Percentiles rank a stretch among this genome's conserved stretches.
Evolutionary conservation across 2,797 vertebrate species (phyloP).

Genomic region (Crax fasciolata): DNA sequence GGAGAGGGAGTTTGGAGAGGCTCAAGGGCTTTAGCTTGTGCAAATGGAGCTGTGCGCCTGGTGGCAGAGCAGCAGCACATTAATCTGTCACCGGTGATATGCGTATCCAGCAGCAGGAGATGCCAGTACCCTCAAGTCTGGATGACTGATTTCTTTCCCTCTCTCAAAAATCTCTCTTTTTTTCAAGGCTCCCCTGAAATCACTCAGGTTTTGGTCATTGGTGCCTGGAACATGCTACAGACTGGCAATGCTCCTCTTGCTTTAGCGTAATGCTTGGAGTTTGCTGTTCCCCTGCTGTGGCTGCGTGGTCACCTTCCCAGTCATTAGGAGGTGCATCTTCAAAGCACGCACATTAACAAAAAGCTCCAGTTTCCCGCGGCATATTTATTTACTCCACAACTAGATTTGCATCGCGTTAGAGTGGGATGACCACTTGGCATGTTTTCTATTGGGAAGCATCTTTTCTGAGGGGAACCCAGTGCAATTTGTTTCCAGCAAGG

Average conservation of each 20-base stretch:
- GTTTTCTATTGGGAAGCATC: not conserved
- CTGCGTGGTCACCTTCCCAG: not conserved
- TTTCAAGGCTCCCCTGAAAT: not conserved
- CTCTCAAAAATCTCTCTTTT: not conserved
- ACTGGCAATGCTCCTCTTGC: not conserved
- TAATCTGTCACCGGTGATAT: not conserved
- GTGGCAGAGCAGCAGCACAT: not conserved
- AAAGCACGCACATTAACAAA: not conserved
- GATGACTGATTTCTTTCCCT: not conserved
- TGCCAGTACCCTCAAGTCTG: not conserved
- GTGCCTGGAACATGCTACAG: not conserved
- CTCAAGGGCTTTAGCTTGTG: not conserved
- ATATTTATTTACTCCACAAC: not conserved
- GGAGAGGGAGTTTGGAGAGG: not conserved
- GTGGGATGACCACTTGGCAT: not conserved
- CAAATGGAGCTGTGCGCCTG: not conserved
- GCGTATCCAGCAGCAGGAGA: not conserved
- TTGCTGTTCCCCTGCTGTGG: not conserved
- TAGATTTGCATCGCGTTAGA: not conserved
- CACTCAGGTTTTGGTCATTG: rapidly evolving
- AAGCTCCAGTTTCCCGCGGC: not conserved
- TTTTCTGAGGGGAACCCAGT: not conserved
- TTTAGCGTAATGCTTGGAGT: not conserved
- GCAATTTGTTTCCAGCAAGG: not conserved
- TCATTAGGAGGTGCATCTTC: not conserved